Base-by-base conservation (phyloP, 2,888 invertebrate species). In the Platycheirus rosarum region DNA sequence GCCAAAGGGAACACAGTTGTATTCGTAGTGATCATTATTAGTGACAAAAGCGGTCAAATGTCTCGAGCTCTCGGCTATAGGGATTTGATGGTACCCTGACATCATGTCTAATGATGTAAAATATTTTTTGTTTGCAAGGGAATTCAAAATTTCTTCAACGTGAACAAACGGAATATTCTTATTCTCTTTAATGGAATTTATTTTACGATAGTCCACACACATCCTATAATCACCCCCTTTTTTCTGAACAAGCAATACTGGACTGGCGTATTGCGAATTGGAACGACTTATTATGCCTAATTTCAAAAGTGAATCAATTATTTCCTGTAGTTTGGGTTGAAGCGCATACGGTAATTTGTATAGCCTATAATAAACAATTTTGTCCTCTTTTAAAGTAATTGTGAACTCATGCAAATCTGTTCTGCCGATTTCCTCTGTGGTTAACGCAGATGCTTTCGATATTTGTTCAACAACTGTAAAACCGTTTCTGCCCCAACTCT, bases 121-220 rank as follows among this genome's bases (percentile, higher is more conserved):
- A n/a, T 37, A 37, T 37, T n/a, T 37, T 7, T 37, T 37, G 6
- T 37, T 37, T 2, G 37, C 37, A 4, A 51, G 51, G 1, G 32
- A 29, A 16, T 16, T 51, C 7, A 32, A 16, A 51, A 51, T 16
- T 9, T 32, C 57, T 16, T 60, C 60, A 13, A 44, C 13, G 4
- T 42, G 40, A 13, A 20, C 20, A 20, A 60, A 42, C 2, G 60
- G 60, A 11, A 60, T 18, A 44, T 44, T 60, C 14, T 29, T 42
- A 9, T 40, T 14, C 9, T 42, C 14, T 8, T 42, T 60, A 42
- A 44, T 40, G n/a, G 37, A 37, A 37, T 26, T 57, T 13, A 23
- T 20, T 57, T 18, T 18, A 2, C 57, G 57, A 26, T 57, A 57
- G 26, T 57, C 57, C 11, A 57, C 23, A 5, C 40, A 40, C 20